Evolutionary conservation across 2,888 invertebrate species (phyloP).

Genomic region (Caprella mutica): DNA sequence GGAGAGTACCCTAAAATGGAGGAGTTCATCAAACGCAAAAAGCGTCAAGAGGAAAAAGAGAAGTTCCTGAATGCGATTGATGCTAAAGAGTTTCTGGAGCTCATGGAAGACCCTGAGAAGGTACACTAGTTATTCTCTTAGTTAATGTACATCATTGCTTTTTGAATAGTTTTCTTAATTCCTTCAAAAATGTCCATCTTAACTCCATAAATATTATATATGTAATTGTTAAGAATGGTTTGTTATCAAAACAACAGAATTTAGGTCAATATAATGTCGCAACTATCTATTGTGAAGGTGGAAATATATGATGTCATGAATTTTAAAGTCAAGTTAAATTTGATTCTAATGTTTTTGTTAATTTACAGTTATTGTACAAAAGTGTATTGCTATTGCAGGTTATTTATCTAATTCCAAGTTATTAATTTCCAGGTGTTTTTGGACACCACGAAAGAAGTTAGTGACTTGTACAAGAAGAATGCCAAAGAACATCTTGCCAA

Average conservation of each 20-base stretch:
- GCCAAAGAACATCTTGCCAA: constrained; percentile 17
- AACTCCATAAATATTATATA: background rate
- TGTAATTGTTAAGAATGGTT: no score
- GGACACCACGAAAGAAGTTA: constrained; percentile 23
- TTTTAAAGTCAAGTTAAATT: no score
- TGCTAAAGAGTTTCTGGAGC: constrained; percentile 26
- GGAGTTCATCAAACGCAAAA: constrained; percentile 23
- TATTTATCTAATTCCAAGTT: background rate
- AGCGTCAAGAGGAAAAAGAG: constrained; percentile 22
- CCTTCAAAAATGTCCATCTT: background rate
- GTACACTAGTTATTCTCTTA: background rate
- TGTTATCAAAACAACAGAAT: no score
- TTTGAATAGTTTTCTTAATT: background rate
- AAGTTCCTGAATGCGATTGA: constrained; percentile 32
- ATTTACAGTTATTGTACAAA: no score
- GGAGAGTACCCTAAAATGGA: constrained; percentile 27
- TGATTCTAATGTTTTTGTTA: no score
- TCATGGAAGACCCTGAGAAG: constrained; percentile 31
- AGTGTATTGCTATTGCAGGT: background rate
- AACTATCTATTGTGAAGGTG: no score
- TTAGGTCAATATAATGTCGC: no score
- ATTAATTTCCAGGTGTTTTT: constrained; percentile 24
- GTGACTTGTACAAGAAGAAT: constrained; percentile 18
- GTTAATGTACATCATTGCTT: background rate
- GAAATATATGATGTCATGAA: no score